Percentiles rank a stretch among this genome's conserved stretches.
Conservation (phyloP, 1,140 invertebrate genomes). For the Philaenus spumarius region DNA sequence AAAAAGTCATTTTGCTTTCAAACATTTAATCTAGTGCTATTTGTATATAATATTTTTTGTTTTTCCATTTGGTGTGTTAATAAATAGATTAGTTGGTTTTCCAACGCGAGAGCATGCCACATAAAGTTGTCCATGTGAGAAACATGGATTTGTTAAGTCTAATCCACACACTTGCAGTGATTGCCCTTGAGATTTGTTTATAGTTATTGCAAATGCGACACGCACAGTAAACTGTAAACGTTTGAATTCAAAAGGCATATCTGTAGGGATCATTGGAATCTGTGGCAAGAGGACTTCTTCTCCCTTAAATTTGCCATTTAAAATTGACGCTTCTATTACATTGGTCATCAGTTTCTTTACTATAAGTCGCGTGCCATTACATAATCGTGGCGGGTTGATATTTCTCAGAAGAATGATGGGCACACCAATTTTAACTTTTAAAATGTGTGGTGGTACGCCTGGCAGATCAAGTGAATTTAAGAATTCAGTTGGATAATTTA, state of each 20-base stretch:
- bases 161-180: constrained; percentile 25
- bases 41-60: constrained; percentile 20
- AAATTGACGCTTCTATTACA: constrained; percentile 31
- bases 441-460: constrained; percentile 34
- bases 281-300: constrained; percentile 17
- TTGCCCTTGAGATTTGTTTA: constrained; percentile 38
- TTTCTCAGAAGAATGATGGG: constrained; percentile 40
- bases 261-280: constrained; percentile 19
- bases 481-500: constrained; percentile 39
- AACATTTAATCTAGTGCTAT: constrained; percentile 13
- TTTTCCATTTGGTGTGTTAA: constrained; percentile 2
- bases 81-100: constrained; percentile 12
- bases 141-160: constrained; percentile 28
- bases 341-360: constrained; percentile 36
- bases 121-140: constrained; percentile 37
- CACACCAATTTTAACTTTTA: constrained; percentile 37
- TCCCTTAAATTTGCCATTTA: constrained; percentile 10
- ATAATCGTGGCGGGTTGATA: constrained; percentile 37
- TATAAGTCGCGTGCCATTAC: constrained; percentile 40
- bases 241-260: constrained; percentile 20
- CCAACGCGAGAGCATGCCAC: constrained; percentile 32
- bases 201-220: constrained; percentile 42
- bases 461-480: constrained; percentile 35
- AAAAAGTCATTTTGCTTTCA: too few species aligned
- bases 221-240: constrained; percentile 34